Base-by-base conservation (phyloP, 1,140 invertebrate genomes). In the Dinothrombium tinctorium region DNA sequence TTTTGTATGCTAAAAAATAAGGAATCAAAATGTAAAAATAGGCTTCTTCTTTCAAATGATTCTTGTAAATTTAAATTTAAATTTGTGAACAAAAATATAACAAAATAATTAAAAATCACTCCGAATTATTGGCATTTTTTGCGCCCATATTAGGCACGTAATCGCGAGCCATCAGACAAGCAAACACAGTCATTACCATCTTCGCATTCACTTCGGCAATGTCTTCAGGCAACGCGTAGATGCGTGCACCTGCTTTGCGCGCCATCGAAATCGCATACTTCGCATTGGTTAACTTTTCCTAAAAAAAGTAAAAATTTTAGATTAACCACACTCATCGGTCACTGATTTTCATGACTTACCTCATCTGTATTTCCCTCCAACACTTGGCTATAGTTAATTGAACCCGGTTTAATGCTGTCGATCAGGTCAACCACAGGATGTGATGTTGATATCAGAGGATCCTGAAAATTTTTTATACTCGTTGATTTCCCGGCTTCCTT, bases 101-200 rank as follows among this genome's bases (percentile, higher is more conserved):
- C n/a, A n/a, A n/a, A n/a, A n/a, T n/a, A n/a, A n/a, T n/a, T n/a
- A n/a, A n/a, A n/a, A 28, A 28, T 28, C 26, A 28, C 26, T 28
- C 26, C 7, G n/a, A 28, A 28, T 28, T 7, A 28, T 28, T 28
- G 26, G 25, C 40, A 25, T 37, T 49, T 24, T 49, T 51, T 8
- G 14, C 33, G 40, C 50, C 77, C 74, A 82, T 76, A 52, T 74
- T 74, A 40, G 83, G 82, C 51, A 87, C 71, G 58, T 86, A 90
- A 61, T 90, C 87, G 53, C 83, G 69, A 15, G 84, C 82, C 90
- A 98, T 96, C 44, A 98, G 68, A 58, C 89, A 96, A 20, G 92
- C 89, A 65, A 96, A 99, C 33, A 96, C 79, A 5, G 92, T 98
- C 86, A 98, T 89, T 19, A 98, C 78, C 87, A 98, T 92, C 64